Evolutionary conservation across 53 echinoderm and acorn worm species (phyloP), one percentile per base, ranked within the genome.

Genomic region (Mesocentrotus franciscanus): DNA sequence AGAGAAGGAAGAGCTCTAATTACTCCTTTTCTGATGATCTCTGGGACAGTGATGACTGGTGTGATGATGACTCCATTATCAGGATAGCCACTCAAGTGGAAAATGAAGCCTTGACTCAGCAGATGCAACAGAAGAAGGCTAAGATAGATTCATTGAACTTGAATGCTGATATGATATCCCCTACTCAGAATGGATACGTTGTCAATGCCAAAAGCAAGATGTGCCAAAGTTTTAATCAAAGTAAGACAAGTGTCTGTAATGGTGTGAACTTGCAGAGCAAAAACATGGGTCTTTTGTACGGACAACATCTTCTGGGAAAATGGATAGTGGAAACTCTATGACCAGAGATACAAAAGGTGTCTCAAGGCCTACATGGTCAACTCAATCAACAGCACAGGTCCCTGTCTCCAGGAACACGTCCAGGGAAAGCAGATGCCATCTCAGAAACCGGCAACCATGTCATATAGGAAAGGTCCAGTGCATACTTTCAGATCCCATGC

Each of bases 1-100:
- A 85, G 22, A 85, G n/a, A 35, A 64, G 95, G 36, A 94, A 85
- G 87, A 93, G 93, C 36, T 61, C 71, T 22, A 94, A 85, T 90
- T 93, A 71, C 62, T 92, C 89, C 35, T 70, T 90, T 9, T 90
- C 95, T 83, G 91, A 93, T 76, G 96, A 93, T 24, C 60, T 95
- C 36, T 96, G 96, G 96, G 96, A 84, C n/a, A 93, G 90, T 78
- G 96, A 96, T 55, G 93, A 93, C 49, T 95, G 95, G 95, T 90
- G 58, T 84, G 96, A 96, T 58, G 95, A 95, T 78, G 96, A 96
- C 33, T 93, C 95, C 61, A 61, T 96, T 56, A 95, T 96, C 64
- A 89, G 83, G 36, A 93, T 95, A 16, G 96, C 96, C 35, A 96
- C 96, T 90, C 96, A 96, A 81, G 18, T 96, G 26, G 96, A 96